phyloP scores from a whole-genome alignment of 2,113 vertebrate species.

The Chloropsis hardwickii region DNA sequence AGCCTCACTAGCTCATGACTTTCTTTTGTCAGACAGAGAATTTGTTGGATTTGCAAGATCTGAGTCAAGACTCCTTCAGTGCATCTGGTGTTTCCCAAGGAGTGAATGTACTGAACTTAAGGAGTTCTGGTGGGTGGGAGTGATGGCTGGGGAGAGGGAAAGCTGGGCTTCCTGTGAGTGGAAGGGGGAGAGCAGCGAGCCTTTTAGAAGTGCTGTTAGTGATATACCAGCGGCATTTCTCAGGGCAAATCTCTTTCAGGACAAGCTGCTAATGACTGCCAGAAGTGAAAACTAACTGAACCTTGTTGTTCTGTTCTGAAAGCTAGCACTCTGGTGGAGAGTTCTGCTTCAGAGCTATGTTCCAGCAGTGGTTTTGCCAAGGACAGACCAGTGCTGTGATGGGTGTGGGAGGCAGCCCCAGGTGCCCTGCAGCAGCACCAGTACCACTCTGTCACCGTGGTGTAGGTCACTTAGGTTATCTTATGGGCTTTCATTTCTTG shows the following conservation, averaged over 20 bases:
- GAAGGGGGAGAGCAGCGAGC: neutral
- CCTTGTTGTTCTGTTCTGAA: neutral
- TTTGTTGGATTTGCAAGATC: conserved; percentile 23
- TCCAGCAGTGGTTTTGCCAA: neutral
- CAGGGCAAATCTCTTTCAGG: neutral
- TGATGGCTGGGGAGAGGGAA: neutral
- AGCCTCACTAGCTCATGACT: neutral
- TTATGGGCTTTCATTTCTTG: neutral
- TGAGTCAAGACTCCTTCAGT: conserved; percentile 56
- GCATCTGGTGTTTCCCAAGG: conserved; percentile 50
- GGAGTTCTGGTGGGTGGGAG: neutral
- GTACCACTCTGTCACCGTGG: rapidly evolving
- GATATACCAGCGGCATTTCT: neutral
- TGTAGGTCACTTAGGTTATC: neutral
- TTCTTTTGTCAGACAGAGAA: conserved; percentile 8
- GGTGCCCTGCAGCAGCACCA: neutral
- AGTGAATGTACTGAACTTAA: conserved; percentile 22
- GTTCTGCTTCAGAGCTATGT: neutral
- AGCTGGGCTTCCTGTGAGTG: neutral
- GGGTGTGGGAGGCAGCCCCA: neutral
- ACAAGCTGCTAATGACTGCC: neutral
- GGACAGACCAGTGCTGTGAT: rapidly evolving
- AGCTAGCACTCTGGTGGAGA: neutral
- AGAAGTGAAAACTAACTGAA: neutral
- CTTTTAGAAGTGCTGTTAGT: neutral